Base-by-base conservation (phyloP, 2,888 invertebrate species). In the Lasioglossum vierecki region DNA sequence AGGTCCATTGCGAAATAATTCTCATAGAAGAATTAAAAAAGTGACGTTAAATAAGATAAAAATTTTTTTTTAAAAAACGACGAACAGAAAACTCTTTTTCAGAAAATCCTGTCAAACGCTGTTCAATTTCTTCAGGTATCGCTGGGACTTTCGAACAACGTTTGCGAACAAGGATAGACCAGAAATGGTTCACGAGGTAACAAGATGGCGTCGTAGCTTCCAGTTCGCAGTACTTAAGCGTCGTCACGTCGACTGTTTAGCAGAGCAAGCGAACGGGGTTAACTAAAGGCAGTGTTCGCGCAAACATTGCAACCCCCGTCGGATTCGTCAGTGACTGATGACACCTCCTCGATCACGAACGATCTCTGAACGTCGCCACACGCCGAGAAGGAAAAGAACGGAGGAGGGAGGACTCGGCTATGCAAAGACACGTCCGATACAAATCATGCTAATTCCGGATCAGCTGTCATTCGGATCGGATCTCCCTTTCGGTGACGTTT, bases 291-390 rank as follows among this genome's bases (percentile, higher is more conserved):
- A 91, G 90, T 90, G 91, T 91, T 88, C 88, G 90, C 88, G 89
- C 91, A 91, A 92, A 92, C 91, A 91, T 88, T 82, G 82, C 90
- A 91, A 91, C 91, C 83, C 76, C 83, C 73, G 82, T 79, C 88
- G 89, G 90, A 92, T 91, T 92, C 92, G 88, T 90, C 91, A 77
- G 90, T 94, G 94, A 94, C 93, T 94, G 93, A 94, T 94, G 94
- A 91, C 92, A 92, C 88, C 92, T 93, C 92, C 90, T 94, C 94
- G 92, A 94, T 94, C 94, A 94, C 93, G 88, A 85, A 80, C 39
- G 85, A 85, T 90, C 72, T 88, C 80, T 84, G 88, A 84, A 88
- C 89, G 88, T 90, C 88, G 88, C 88, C 89, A 88, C 88, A 77
- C 86, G 88, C 77, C 85, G 22, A 44, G 39, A 63, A n/a, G 53